Base-by-base conservation (phyloP, 2,113 vertebrate species). In the Sigmodon hispidus region DNA sequence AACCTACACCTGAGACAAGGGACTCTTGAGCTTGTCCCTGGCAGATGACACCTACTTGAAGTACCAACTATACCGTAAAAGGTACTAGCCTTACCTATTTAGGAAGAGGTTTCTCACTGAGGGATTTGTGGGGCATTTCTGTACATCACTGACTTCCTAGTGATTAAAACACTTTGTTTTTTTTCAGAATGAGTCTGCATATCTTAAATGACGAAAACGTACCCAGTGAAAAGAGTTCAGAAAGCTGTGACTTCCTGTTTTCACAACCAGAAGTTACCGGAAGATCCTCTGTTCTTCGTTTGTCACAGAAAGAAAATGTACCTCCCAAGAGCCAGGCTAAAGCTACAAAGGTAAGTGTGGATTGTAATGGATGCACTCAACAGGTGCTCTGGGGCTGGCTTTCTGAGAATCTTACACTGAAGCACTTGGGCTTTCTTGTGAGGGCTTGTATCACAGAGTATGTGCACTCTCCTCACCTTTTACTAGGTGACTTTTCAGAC, bases 401-500 rank as follows among this genome's bases (percentile, higher is more conserved):
- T 73, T 50, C 70, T 5, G 34, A 63, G 29, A 40, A 1, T 16
- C 19, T 19, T 8, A 3, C 7, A 57, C 61, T 24, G 59, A 0
- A 0, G 61, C 1, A 1, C 24, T 11, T 5, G 59, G 0, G 31
- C 3, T 0, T 0, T 45, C 24, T 10, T 94, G 0, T 55, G 73
- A 31, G 50, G 63, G 34, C 50, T n/a, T 94, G 63, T 57, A 31
- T 83, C 65, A 19, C 0, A 95, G 5, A 97, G 5, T 24, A 6
- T 17, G 52, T 3, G 63, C 87, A 24, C 59, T 84, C 40, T 69
- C 43, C 57, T 69, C 2, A 0, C 57, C 50, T 36, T 52, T 70
- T n/a, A 19, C 94, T 84, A 99, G 99, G 99, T 99, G 95, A 99
- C 99, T 92, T 99, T 99, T 98, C 99, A 99, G 96, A 99, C 99